Percentiles rank a stretch among this genome's conserved stretches.
Conservation (phyloP, 2,797 vertebrate genomes). For the Xenopus petersii region DNA sequence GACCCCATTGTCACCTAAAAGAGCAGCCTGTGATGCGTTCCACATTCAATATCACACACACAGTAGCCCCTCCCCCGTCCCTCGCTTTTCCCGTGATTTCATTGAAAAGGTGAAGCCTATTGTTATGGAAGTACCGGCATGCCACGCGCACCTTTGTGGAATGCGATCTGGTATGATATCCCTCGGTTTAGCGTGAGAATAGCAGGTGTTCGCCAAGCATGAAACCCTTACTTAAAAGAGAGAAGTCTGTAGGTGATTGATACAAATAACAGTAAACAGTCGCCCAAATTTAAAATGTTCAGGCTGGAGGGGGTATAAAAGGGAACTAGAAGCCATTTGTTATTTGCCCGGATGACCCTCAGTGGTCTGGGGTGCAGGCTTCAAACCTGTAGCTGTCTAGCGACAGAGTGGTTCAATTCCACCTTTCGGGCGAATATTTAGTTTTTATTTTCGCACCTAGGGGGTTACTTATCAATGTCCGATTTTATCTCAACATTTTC, state of each 20-base stretch:
- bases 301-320: neutral
- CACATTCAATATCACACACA: neutral
- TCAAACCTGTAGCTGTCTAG: slow-evolving; percentile 99
- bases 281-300: neutral
- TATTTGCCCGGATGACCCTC: slow-evolving; percentile 92
- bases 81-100: neutral
- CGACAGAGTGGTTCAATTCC: slow-evolving; percentile 99
- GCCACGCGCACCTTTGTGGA: neutral
- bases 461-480: no score
- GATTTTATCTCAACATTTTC: no score
- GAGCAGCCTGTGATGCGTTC: neutral
- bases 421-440: slow-evolving; percentile 86
- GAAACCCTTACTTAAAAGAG: no score
- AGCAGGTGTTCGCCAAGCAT: no score
- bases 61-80: neutral
- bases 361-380: slow-evolving; percentile 99
- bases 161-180: slow-evolving; percentile 1
- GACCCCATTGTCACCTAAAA: neutral
- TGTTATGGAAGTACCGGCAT: no score
- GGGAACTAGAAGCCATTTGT: accelerated
- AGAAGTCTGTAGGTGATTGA: neutral
- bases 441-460: no score
- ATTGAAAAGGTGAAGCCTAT: neutral
- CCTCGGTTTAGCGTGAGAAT: no score
- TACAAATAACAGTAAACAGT: neutral